Evolutionary conservation across 2,888 invertebrate genomes (phyloP), one percentile per base, ranked within the genome.

Genomic region (Sinhomidia bicolor): DNA sequence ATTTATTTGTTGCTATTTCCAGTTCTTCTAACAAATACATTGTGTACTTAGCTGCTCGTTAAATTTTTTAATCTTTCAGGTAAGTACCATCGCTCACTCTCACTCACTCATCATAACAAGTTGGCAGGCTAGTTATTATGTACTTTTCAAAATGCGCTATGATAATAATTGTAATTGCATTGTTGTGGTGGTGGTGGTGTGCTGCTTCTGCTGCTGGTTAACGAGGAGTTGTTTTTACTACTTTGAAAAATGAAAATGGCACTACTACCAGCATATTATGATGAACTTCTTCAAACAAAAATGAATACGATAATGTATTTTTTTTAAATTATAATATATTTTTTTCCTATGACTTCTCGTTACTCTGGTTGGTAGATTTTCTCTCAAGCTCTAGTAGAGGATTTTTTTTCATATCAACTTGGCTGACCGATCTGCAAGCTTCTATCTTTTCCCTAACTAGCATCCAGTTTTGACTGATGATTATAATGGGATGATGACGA

Each of bases 401-500:
- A n/a, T n/a, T n/a, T n/a, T n/a, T n/a, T n/a, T n/a, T n/a, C 29
- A 29, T 12, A 57, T 6, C 57, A 57, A 14, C 17, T 1, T 62
- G 62, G 1, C 62, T 62, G 62, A 54, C 32, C 17, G 47, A 20
- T 47, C 29, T 36, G 62, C 62, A 62, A 62, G 36, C 26, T 62
- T 62, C 29, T n/a, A n/a, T n/a, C n/a, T n/a, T n/a, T n/a, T n/a
- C n/a, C 26, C 12, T 81, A 60, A 81, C 81, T 14, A 81, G 44
- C 44, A 76, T 20, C 74, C 3, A 74, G 44, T 65, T 65, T 76
- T 84, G 74, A 84, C 84, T 76, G 84, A 84, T 84, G 76, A 84
- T 84, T 57, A 84, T 84, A 84, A 84, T 84, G 74, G 71, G 76
- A 84, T 84, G 76, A 84, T 84, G 84, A 84, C 44, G 76, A 84